Base-by-base conservation (phyloP, 2,113 vertebrate genomes). In the Thalassoma bifasciatum region DNA sequence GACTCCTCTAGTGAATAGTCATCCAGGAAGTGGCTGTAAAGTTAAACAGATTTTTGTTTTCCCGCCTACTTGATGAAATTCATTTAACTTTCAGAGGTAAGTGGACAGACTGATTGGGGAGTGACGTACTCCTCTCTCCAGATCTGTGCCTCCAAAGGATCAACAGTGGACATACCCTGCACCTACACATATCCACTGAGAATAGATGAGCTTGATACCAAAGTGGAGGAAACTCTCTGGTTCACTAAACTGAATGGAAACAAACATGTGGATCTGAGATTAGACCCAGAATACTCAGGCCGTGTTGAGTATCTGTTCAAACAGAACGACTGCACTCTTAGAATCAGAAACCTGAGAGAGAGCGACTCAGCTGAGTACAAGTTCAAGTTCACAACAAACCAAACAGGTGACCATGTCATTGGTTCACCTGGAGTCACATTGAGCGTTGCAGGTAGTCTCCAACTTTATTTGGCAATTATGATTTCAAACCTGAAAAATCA, bases 111-210 rank as follows among this genome's bases (percentile, higher is more conserved):
- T 30, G 42, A 0, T 4, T 75, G 71, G 66, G 4, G 8, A 17
- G 79, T 40, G 21, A 66, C 53, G 17, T 75, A 36, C 54, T 3
- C 21, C 13, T 7, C 40, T 7, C 0, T 13, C 17, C 0, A 14
- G 0, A 47, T 77, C 64, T 83, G 69, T 68, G 57, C 63, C 3
- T 4, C 70, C 5, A 64, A 52, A 44, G 65, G 65, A 75, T 40
- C 74, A 13, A 62, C 79, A 11, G 73, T 82, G 37, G 10, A 34
- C 0, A 53, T 72, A 26, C 0, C 0, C 58, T 30, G 69, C 69
- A 62, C 8, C 59, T 62, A 44, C 50, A 34, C 1, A 34, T 5
- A 36, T 19, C 38, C 58, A 47, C 13, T 19, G 3, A 10, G 24
- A 8, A 8, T 2, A 5, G 2, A 58, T 19, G 21, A 10, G 22